Evolutionary conservation across 35 echinoderm and acorn worm species (phyloP), one percentile per base, ranked within the genome.

Genomic region (Lytechinus pictus): DNA sequence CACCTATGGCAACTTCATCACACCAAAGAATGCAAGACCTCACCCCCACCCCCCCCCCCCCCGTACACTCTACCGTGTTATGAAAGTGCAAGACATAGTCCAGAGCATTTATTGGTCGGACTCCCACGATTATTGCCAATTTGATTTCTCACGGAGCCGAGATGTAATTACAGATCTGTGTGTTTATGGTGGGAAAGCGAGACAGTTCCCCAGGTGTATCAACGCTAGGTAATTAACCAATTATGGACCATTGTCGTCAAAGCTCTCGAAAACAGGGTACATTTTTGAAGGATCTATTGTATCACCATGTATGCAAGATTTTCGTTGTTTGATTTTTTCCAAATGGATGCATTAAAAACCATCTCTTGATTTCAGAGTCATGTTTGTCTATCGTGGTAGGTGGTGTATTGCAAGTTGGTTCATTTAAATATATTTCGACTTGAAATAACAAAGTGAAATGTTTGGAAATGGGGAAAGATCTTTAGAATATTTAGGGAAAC

Each of bases 131-230:
- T 79, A 79, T 79, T 79, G 66, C 66, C 66, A 79, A 24, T 79
- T 79, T 79, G 66, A 79, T 79, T 24, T 24, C 66, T 7, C n/a
- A 24, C 66, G 4, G 1, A 79, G 66, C 66, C 66, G 66, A 79
- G 66, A 79, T 79, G 66, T 79, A 79, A 79, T 79, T 79, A 79
- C 66, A 79, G 66, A 79, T 79, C 6, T 79, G 66, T 79, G 66
- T 79, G 66, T 79, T 24, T 79, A 79, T 24, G 66, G 66, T 79
- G 66, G 66, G 66, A 79, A 79, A 16, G 66, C n/a, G 66, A n/a
- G n/a, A 24, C 19, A 79, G 66, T 24, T 16, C 66, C 66, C 66
- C 66, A 79, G 66, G 66, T 79, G 66, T 79, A n/a, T 24, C 66
- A 79, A 79, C 66, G 16, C 66, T 24, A 79, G 66, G 66, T 79